Evolutionary conservation across 2,113 vertebrate genomes (phyloP), one percentile per base, ranked within the genome.

Genomic region (Ceyx margarethae): DNA sequence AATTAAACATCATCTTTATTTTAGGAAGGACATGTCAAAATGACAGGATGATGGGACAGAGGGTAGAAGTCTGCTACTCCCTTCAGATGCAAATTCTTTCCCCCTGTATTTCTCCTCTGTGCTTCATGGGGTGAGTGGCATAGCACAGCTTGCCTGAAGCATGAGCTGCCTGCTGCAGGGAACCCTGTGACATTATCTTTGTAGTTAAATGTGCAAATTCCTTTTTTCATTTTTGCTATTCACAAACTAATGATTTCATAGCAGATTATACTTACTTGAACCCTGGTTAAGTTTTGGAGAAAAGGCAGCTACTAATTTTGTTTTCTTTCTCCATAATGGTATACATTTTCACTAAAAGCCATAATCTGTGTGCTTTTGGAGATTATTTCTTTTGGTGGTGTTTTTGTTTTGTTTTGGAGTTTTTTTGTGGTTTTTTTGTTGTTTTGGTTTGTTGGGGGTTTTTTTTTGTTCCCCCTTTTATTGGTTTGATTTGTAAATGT

Each of bases 81-180:
- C 74, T 96, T 93, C 84, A 95, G 71, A 91, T 95, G 87, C 86
- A 92, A 94, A 91, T 95, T 85, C 46, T 85, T 91, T 88, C 83
- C 48, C 91, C 20, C 18, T 20, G 5, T 69, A 42, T 81, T 86
- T 87, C 66, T 87, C 31, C 60, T 77, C 51, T 76, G 23, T 25
- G 14, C 54, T 71, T 77, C 3, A 6, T 58, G 60, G 67, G 7
- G 22, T 85, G 61, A 82, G 74, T 50, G 37, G 31, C 3, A 0
- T 19, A 48, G 84, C 78, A 37, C 25, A 85, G 74, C 60, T 90
- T 93, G 74, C 60, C 81, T 90, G 22, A 89, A 82, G 74, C 50
- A 74, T 76, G 67, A 89, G 60, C 23, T 85, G 35, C 15, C 29
- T 54, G 22, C 75, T 73, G 37, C 71, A 91, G 68, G 51, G 81